Base-by-base conservation (phyloP, 2,113 vertebrate genomes). In the Marmota monax region DNA sequence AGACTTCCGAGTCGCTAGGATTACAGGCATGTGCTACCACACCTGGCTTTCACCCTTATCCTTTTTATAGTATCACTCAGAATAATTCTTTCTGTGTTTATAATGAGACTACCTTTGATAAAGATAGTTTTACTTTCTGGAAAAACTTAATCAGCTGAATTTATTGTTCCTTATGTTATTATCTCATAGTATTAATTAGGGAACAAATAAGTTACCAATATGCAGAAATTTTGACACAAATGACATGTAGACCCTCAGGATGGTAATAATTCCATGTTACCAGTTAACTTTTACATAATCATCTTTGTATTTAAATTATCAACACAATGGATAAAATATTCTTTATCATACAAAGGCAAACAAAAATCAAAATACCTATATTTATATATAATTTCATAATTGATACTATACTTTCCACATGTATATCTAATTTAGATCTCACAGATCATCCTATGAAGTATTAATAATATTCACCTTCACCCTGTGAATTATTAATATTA, bases 221-320 rank as follows among this genome's bases (percentile, higher is more conserved):
- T 88, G 82, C 2, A 22, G 58, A 94, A 95, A 92, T 29, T 22
- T 45, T 72, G 69, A 56, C 23, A 88, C 29, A 88, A 42, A 73
- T 67, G 51, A 42, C n/a, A 86, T 10, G 16, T 20, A 76, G 77
- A 63, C 11, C 4, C 16, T 92, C 29, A 4, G 34, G n/a, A 51
- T 74, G 29, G 42, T n/a, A 29, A 88, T 91, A 83, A 84, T 51
- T 63, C 18, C 34, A 97, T 74, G 18, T 72, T 45, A 96, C 29
- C 39, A 96, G 53, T n/a, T 90, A 23, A 72, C 5, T 77, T 89
- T 78, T 90, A 90, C 20, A 65, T 45, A 84, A 95, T 58, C 8
- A 32, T 85, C 4, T 92, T 45, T 95, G 77, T 89, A 94, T 11
- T 91, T 92, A 90, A 72, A 95, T 27, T 95, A 70, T 84, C 20